Base-by-base conservation (phyloP, 2,113 vertebrate species). In the Laticauda colubrina region DNA sequence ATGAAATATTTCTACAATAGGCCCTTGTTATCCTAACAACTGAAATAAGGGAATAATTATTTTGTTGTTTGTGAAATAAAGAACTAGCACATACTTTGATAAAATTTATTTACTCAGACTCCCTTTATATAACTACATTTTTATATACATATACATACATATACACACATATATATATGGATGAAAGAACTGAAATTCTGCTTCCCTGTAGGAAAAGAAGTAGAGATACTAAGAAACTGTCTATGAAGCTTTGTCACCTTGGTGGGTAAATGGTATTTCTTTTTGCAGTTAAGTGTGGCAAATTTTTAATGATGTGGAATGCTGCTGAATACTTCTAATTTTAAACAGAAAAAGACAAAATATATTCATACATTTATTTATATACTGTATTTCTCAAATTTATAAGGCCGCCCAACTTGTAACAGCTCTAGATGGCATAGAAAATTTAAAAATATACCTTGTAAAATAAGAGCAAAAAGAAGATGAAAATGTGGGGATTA, bases 331-430 rank as follows among this genome's bases (percentile, higher is more conserved):
- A 91, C 88, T 90, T 95, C 94, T 93, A 87, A 91, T 88, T 59
- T 89, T 69, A 91, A 95, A 92, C 57, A 2, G 51, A 93, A 88
- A 81, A 55, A 92, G 96, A 26, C 14, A 15, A 69, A 26, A 39
- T 81, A 21, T 81, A 81, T 3, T 75, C n/a, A 81, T 43, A 39
- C 34, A 81, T 81, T 81, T 81, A 81, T 81, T 81, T 20, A 81
- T 81, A 34, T 34, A 45, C 45, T 45, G 45, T 45, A 43, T 81
- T 81, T 43, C 39, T 81, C 75, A 81, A 81, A 81, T 81, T 21
- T 23, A 81, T 81, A 81, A 43, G 18, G 1, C 20, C 7, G 3
- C 75, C 18, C 34, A 43, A 81, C 39, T 81, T 21, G 7, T 81
- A 81, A 4, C 75, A 43, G 18, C 20, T 81, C 34, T 81, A 81